Base-by-base conservation (phyloP, 2,797 vertebrate species). In the Tinamus major region DNA sequence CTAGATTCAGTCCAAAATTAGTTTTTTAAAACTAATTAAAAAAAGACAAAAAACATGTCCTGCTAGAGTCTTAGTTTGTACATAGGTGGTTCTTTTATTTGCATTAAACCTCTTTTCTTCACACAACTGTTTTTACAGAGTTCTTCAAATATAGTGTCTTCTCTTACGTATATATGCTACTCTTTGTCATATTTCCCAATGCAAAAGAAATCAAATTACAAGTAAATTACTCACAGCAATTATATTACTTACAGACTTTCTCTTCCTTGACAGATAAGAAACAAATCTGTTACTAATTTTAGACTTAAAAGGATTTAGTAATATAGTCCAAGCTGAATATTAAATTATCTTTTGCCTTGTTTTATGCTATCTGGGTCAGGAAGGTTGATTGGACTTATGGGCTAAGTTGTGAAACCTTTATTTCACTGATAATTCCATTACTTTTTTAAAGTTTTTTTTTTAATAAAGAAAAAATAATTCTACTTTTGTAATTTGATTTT, bases 401-500 rank as follows among this genome's bases (percentile, higher is more conserved):
- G 13, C 11, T 49, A 61, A 29, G 18, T n/a, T 68, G 27, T 46
- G 35, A 93, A 84, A 62, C 7, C 6, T 87, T 93, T 87, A 37
- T 88, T 53, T 79, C 48, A 70, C 29, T 51, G 80, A 11, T 23
- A 71, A 87, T 88, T 37, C 72, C n/a, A 84, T 68, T 80, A 55
- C 18, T 51, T 74, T 61, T 79, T 79, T 17, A 51, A 75, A 70
- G 65, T 61, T 15, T 67, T 88, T 29, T 72, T 76, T 26, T 83
- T 10, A 64, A 58, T 67, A 69, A 63, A 83, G 55, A 59, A 86
- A 10, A 55, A 49, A 13, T 9, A 90, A 64, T 37, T 7, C 8
- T 55, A 35, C 33, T 92, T 31, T 92, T 95, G 93, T 51, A 86
- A 85, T 81, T 67, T 35, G 19, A 53, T 96, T 93, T 92, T 95